phyloP scores from a whole-genome alignment of 2,888 invertebrate genomes.

The Phymatocera aterrima region DNA sequence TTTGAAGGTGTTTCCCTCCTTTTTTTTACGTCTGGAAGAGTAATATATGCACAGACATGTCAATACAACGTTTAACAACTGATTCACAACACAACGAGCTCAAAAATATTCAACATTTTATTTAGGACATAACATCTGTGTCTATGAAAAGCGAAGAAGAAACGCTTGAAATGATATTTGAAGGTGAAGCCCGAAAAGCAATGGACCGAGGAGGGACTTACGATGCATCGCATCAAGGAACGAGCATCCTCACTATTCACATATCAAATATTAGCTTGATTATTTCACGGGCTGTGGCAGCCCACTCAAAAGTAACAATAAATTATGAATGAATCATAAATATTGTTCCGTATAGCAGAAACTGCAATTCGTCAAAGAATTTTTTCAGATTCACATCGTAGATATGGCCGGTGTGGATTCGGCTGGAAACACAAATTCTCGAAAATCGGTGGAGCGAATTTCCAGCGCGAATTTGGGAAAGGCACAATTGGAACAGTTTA shows the following conservation, averaged over 20 bases:
- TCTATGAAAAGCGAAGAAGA: constrained; percentile 63
- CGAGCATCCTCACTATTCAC: constrained; percentile 71
- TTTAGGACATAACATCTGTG: constrained; percentile 59
- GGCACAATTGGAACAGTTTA: constrained; percentile 72
- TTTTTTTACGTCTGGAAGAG: too few relatives aligned
- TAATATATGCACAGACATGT: background rate
- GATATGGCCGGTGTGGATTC: constrained; percentile 74
- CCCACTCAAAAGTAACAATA: constrained; percentile 63
- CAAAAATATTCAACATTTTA: background rate
- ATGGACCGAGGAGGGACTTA: constrained; percentile 62
- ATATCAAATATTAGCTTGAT: constrained; percentile 60
- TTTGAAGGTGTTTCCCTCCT: too few relatives aligned
- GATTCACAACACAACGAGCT: background rate
- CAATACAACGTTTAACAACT: background rate
- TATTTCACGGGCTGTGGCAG: constrained; percentile 58
- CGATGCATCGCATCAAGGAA: constrained; percentile 70
- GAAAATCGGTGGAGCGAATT: constrained; percentile 68
- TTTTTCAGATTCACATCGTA: constrained; percentile 72
- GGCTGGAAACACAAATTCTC: constrained; percentile 63
- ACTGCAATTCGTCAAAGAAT: background rate
- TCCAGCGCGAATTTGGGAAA: constrained; percentile 73
- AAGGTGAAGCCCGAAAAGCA: constrained; percentile 72
- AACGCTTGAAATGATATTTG: constrained; percentile 67
- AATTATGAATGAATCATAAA: constrained; percentile 31
- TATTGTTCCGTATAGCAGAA: background rate